phyloP scores from a whole-genome alignment of 2,797 vertebrate species.

The Pogoniulus pusillus region DNA sequence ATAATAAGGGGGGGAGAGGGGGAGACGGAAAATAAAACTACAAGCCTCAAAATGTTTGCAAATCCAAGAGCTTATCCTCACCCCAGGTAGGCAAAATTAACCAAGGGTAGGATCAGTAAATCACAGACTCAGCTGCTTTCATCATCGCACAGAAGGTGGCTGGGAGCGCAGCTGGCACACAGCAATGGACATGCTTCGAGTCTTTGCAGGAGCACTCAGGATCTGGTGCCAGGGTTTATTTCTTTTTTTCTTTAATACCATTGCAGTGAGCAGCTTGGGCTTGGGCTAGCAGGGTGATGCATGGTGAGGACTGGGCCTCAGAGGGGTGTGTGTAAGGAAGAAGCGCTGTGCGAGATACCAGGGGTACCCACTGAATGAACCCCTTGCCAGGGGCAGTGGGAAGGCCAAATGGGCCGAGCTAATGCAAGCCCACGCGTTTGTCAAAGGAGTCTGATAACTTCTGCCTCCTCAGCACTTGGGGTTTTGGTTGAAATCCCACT shows the following conservation, averaged over 20 bases:
- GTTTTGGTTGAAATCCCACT: neutral
- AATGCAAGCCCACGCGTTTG: neutral
- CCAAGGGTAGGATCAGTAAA: constrained; percentile 2
- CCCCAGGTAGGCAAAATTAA: neutral
- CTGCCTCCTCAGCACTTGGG: neutral
- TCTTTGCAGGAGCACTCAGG: neutral
- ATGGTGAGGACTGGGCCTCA: neutral
- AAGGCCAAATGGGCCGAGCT: neutral
- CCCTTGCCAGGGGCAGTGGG: fast-evolving
- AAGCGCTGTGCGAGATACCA: neutral
- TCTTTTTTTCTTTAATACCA: neutral
- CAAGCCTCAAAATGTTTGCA: constrained; percentile 40
- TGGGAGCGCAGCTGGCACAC: neutral
- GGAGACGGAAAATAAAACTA: neutral
- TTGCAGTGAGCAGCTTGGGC: neutral
- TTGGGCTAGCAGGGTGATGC: neutral
- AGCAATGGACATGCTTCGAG: neutral
- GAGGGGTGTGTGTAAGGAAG: neutral
- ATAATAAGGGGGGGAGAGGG: fast-evolving
- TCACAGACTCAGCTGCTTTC: neutral
- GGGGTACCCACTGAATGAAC: neutral
- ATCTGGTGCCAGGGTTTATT: neutral
- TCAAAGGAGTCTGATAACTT: neutral
- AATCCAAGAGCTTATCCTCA: constrained; percentile 48
- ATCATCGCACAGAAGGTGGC: neutral